phyloP scores from a whole-genome alignment of 2,113 vertebrate genomes.

The Chionis minor region DNA sequence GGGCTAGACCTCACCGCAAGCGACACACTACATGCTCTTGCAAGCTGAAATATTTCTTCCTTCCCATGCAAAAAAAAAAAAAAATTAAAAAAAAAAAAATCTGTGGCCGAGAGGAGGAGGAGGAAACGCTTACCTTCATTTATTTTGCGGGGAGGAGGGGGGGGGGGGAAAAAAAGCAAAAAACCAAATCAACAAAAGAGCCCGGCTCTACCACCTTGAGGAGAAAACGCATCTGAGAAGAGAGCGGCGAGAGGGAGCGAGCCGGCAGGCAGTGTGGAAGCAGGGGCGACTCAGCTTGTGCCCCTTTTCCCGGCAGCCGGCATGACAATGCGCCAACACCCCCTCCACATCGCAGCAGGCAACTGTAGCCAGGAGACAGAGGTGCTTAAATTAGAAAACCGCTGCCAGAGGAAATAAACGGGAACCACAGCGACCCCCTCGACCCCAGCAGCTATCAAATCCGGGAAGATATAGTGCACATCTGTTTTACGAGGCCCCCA shows the following conservation, averaged over 20 bases:
- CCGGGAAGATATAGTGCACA: slow-evolving; percentile 75
- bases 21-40: background rate
- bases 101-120: background rate
- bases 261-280: background rate
- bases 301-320: slow-evolving; percentile 35
- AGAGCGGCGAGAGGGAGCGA: background rate
- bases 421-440: slow-evolving; percentile 72
- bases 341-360: slow-evolving; percentile 38
- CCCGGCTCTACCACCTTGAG: background rate
- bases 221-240: background rate
- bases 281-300: background rate
- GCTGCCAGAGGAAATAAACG: slow-evolving; percentile 74
- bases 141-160: background rate
- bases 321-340: slow-evolving; percentile 35
- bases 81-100: background rate
- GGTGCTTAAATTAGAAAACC: slow-evolving; percentile 67
- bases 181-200: background rate
- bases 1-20: background rate
- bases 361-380: slow-evolving; percentile 64
- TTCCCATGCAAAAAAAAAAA: background rate
- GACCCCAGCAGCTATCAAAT: slow-evolving; percentile 74
- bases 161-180: too few species aligned
- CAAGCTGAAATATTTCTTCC: background rate
- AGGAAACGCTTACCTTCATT: slow-evolving; percentile 47
- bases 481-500: slow-evolving; percentile 76